Base-by-base conservation (phyloP, 2,113 vertebrate genomes). In the Cyanistes caeruleus region DNA sequence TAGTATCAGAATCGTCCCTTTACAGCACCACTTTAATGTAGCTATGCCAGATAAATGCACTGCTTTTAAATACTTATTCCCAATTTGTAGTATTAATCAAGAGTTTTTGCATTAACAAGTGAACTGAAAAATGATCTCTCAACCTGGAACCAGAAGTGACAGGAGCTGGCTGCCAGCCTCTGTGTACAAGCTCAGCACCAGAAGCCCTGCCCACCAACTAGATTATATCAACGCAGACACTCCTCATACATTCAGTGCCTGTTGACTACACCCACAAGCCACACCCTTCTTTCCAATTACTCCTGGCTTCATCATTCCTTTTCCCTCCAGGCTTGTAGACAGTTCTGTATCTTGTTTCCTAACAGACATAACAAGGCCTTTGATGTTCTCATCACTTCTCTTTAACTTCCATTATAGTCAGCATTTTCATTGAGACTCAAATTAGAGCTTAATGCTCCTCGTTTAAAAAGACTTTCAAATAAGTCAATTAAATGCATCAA, bases 341-440 rank as follows among this genome's bases (percentile, higher is more conserved):
- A 80, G 87, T 70, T 95, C 95, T 93, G 75, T 91, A 91, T 94
- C 95, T 92, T 88, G 90, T 95, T 94, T 94, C 95, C 95, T 95
- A 96, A 96, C 31, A 96, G 95, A 96, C 87, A n/a, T 91, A 96
- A 97, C 94, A 97, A 96, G 85, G 95, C 78, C 92, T 97, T 96
- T 91, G 86, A 97, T 95, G 95, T 97, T 93, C 93, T 94, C 96
- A 88, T 95, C 92, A 64, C 68, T 96, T 92, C 92, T 92, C 90
- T 91, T 79, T 88, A 86, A 74, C 92, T 96, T 92, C 90, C 90
- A 97, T 91, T 95, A 87, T 86, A 96, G 93, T 94, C 93, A 97
- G 95, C 95, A 81, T 92, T 97, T 96, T 97, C 95, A 96, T 90
- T 94, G 85, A 97, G 87, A 87, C 79, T 93, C 79, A 94, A 95